Evolutionary conservation across 1,140 invertebrate genomes (phyloP), one percentile per base, ranked within the genome.

Genomic region (Holcopasites calliopsidis): DNA sequence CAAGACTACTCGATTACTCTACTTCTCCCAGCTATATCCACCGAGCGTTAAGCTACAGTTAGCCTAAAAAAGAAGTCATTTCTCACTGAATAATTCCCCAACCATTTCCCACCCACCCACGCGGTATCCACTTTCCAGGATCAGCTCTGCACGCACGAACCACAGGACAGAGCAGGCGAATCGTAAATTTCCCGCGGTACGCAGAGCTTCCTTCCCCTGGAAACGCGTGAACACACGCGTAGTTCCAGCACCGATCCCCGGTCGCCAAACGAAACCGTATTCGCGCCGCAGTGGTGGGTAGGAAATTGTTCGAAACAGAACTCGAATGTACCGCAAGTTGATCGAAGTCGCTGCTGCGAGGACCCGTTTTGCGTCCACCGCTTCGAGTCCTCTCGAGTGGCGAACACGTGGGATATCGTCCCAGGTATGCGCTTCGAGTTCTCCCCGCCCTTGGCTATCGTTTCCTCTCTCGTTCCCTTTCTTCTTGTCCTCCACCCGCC

Each of bases 401-500:
- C 35, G 64, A 60, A 68, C 61, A 54, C 73, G 55, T 54, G 10
- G 26, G 11, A 18, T n/a, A n/a, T n/a, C 4, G 47, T 10, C 18
- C 16, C 65, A 81, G 65, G 70, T 81, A 82, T 47, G 21, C 35
- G 28, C 11, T 23, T 57, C 58, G 50, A n/a, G n/a, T n/a, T 26
- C 18, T 28, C 62, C 78, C 33, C 52, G 65, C 40, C 38, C 62
- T 44, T 60, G 61, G 61, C 76, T 55, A 50, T 72, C 44, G 42
- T 62, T 58, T 57, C 61, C 62, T 35, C 62, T 62, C 52, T 58
- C 58, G 71, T 55, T 76, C 28, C 72, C 55, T 83, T 69, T 83
- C 80, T 71, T 83, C 74, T 60, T 57, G 54, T 77, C 70, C 80
- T 70, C 60, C 82, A 57, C 21, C 44, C 71, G 44, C 28, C 26